A percentile compares a stretch with the other conserved stretches of the same genome.
Evolutionary conservation across 2,888 invertebrate species (phyloP).

Genomic region (Hydriomena furcata): DNA sequence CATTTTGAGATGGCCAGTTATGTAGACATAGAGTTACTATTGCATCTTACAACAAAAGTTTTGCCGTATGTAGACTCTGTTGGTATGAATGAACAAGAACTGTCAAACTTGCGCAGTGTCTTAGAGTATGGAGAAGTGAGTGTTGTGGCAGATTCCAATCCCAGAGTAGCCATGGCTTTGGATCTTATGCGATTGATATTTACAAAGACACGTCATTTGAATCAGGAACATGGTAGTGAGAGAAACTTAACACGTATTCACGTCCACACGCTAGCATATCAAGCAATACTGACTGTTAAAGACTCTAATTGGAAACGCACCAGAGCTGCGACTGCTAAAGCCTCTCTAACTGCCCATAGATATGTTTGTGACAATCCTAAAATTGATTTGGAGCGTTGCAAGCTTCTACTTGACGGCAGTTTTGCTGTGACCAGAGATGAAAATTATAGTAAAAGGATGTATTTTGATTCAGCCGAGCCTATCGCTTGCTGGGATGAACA

Average conservation of each 20-base stretch:
- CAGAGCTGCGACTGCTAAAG: conserved; percentile 91
- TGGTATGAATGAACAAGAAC: conserved; percentile 95
- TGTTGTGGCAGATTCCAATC: conserved; percentile 90
- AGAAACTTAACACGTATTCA: conserved; percentile 89
- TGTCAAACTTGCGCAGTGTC: conserved; percentile 89
- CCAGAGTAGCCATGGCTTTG: conserved; percentile 90
- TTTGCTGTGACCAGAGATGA: conserved; percentile 88
- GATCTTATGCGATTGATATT: conserved; percentile 87
- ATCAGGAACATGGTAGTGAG: conserved; percentile 64
- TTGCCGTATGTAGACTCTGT: conserved; percentile 91
- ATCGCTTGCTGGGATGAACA: conserved; percentile 92
- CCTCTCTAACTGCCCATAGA: conserved; percentile 91
- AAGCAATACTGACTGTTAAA: conserved; percentile 89
- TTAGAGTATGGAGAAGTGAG: conserved; percentile 88
- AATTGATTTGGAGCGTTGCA: conserved; percentile 73
- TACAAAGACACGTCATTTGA: conserved; percentile 64
- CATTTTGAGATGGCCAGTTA: conserved; percentile 96
- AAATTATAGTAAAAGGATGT: conserved; percentile 81
- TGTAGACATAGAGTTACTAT: conserved; percentile 87
- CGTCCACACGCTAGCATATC: conserved; percentile 94
- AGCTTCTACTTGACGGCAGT: conserved; percentile 91
- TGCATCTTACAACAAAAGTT: conserved; percentile 86
- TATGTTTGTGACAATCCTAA: conserved; percentile 89
- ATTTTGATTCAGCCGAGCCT: conserved; percentile 87
- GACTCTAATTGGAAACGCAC: conserved; percentile 90